A percentile compares a stretch with the other conserved stretches of the same genome.
phyloP scores from a whole-genome alignment of 1,140 invertebrate species.

The Atta colombica region DNA sequence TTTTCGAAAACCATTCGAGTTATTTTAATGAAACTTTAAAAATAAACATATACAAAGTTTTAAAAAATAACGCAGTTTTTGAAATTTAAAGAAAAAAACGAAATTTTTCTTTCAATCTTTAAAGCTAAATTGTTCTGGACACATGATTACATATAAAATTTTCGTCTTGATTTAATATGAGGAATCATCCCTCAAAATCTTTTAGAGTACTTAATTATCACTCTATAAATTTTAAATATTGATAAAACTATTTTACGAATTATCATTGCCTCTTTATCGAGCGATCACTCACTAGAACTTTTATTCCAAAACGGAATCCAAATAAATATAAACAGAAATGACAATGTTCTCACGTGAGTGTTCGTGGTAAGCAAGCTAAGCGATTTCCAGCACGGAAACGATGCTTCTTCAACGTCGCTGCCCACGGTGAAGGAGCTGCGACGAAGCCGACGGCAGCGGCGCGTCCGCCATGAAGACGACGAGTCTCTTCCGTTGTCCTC shows the following conservation, averaged over 20 bases:
- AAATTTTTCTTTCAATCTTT: too few relatives aligned
- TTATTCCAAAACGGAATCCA: not conserved
- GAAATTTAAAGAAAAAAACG: too few relatives aligned
- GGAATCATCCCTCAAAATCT: too few relatives aligned
- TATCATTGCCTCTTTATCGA: not conserved
- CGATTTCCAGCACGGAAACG: conserved; percentile 39
- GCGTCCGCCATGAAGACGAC: conserved; percentile 36
- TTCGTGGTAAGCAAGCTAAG: not conserved
- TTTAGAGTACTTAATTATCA: too few relatives aligned
- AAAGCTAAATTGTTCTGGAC: too few relatives aligned
- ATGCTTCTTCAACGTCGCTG: not conserved
- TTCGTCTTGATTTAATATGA: too few relatives aligned
- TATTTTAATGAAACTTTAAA: too few relatives aligned
- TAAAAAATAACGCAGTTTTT: too few relatives aligned
- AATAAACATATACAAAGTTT: too few relatives aligned
- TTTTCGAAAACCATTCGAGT: too few relatives aligned
- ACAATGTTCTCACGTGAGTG: conserved; percentile 21
- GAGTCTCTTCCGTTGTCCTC: conserved; percentile 66
- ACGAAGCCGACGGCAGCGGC: not conserved
- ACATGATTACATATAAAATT: too few relatives aligned
- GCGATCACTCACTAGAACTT: not conserved
- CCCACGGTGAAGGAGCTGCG: conserved; percentile 34
- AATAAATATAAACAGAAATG: not conserved
- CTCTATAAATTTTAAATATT: too few relatives aligned
- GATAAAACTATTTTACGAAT: not conserved